Evolutionary conservation across 2,113 vertebrate genomes (phyloP).

Genomic region (Cebidichthys violaceus): DNA sequence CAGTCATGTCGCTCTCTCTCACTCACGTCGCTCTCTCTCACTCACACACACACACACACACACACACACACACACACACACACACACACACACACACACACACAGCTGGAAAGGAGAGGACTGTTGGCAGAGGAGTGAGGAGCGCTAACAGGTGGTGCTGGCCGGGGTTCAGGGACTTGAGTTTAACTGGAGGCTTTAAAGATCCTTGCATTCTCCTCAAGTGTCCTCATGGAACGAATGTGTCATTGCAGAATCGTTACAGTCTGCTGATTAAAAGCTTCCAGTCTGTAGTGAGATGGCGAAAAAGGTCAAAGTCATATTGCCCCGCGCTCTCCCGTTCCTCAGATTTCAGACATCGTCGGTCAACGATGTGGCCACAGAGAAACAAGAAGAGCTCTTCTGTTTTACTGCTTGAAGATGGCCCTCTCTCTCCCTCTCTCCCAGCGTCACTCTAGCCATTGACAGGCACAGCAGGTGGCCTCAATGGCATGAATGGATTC

Average conservation of each 20-base stretch:
- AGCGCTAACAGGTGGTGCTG: slow-evolving; percentile 74
- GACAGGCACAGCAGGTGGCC: slow-evolving; percentile 85
- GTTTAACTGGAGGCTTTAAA: slow-evolving; percentile 47
- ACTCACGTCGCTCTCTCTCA: no score
- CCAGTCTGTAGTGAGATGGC: neutral
- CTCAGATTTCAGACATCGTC: neutral
- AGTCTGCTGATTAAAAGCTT: slow-evolving; percentile 40
- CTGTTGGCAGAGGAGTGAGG: slow-evolving; percentile 71
- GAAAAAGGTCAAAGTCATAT: neutral
- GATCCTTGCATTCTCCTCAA: slow-evolving; percentile 39
- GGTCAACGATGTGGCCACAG: neutral
- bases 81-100: slow-evolving; percentile 31
- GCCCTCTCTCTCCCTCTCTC: slow-evolving; percentile 49
- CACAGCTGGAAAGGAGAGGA: slow-evolving; percentile 71
- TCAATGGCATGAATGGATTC: slow-evolving; percentile 81
- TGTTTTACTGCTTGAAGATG: slow-evolving; percentile 60
- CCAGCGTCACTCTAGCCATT: slow-evolving; percentile 71
- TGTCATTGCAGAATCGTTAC: slow-evolving; percentile 29
- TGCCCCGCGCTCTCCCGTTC: neutral
- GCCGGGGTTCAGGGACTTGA: slow-evolving; percentile 55
- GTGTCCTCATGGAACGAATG: slow-evolving; percentile 40
- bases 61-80: slow-evolving; percentile 31
- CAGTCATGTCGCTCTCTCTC: no score
- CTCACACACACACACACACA: slow-evolving; percentile 21
- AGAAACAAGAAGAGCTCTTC: slow-evolving; percentile 54